Evolutionary conservation across 2,113 vertebrate species (phyloP).

Genomic region (Columba livia): DNA sequence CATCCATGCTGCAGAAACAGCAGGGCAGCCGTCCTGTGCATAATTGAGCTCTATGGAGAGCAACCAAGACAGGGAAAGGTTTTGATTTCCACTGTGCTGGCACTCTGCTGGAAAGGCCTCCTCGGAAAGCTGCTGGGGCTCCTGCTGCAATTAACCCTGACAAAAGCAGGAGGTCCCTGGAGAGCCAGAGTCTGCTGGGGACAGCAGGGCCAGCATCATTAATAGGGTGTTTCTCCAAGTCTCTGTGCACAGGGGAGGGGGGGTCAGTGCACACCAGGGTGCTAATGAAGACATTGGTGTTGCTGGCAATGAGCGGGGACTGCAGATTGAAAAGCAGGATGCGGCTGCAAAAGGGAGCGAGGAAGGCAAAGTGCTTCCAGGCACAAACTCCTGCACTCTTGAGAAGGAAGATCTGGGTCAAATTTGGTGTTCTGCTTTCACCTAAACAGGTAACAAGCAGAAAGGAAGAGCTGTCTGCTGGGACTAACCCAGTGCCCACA

Average conservation of each 20-base stretch:
- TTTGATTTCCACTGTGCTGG: not conserved
- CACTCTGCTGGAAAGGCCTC: not conserved
- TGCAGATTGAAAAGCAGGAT: not conserved
- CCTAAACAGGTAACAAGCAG: not conserved
- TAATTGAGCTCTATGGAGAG: not conserved
- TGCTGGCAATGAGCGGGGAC: accelerated
- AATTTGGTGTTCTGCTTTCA: not conserved
- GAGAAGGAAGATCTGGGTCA: not conserved
- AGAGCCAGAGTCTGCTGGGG: not conserved
- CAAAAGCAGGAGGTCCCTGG: not conserved
- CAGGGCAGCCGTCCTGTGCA: not conserved
- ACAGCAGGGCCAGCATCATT: not conserved
- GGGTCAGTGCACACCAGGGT: not conserved
- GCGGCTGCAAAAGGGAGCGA: not conserved
- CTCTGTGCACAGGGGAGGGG: not conserved
- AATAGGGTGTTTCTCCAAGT: accelerated
- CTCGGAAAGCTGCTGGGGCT: not conserved
- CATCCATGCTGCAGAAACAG: not conserved
- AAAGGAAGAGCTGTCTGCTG: accelerated
- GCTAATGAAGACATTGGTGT: not conserved
- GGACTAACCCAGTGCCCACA: not conserved
- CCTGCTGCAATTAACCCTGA: not conserved
- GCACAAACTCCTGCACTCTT: not conserved
- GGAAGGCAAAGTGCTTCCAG: not conserved
- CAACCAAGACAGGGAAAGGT: not conserved